Base-by-base conservation (phyloP, 2,797 vertebrate genomes). In the Menidia menidia region DNA sequence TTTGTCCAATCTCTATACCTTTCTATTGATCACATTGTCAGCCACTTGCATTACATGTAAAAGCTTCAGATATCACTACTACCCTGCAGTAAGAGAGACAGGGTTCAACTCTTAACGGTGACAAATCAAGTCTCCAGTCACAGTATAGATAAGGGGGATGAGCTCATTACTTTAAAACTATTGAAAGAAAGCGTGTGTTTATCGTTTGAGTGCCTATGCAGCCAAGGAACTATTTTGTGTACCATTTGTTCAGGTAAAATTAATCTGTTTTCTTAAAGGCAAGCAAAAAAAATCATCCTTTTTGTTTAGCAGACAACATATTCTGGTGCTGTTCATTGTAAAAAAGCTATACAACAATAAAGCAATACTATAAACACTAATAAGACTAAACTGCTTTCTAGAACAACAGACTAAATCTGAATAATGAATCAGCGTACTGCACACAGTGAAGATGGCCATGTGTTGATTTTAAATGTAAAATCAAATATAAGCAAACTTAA, bases 71-170 rank as follows among this genome's bases (percentile, higher is more conserved):
- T 71, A 73, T 90, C 88, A 92, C 33, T 3, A 3, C 32, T 16
- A 70, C 50, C 55, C 43, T 80, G 55, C 19, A 66, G 72, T 74
- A 19, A 56, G 57, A 60, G 78, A 85, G 81, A 61, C 85, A 86
- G 35, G 75, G 88, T 80, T 84, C 81, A 72, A 52, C 77, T 79
- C 76, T 74, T 66, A 68, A 68, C 69, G 58, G 64, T 86, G 80
- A 91, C 83, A 85, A 84, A 87, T 87, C 63, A 30, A 68, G 71
- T 80, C 56, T 73, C 68, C 73, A 69, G 83, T 85, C 76, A 82
- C 19, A 25, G 47, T 6, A 19, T 59, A 66, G 79, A 77, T 77
- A 66, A 85, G 64, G 64, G 60, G 68, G 44, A 68, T 80, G 76
- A 60, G 64, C 68, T 71, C 35, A 43, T 30, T 70, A 77, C 25